Percentiles rank a stretch among this genome's conserved stretches.
Conservation (phyloP, 2,113 vertebrate genomes). For the Dipodomys ordii region DNA sequence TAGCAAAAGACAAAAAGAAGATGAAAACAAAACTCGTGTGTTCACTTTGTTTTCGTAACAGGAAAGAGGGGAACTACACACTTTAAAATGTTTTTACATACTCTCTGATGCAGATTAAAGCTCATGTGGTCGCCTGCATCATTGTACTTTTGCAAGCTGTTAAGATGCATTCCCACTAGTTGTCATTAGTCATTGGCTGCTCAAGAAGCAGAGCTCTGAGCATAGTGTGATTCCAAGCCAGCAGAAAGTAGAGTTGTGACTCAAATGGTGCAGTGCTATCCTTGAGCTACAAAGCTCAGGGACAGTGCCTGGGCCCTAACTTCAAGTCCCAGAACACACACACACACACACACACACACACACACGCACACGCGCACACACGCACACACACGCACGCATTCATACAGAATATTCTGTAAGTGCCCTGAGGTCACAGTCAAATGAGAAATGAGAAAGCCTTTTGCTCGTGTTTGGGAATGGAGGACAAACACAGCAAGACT, state of each 20-base stretch:
- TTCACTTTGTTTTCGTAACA: neutral
- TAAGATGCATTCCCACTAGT: neutral
- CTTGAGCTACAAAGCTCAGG: too few species aligned
- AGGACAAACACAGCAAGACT: slow-evolving; percentile 16
- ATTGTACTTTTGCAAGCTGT: slow-evolving; percentile 27
- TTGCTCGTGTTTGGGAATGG: slow-evolving; percentile 10
- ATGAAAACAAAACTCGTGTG: neutral
- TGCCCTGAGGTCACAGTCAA: slow-evolving; percentile 24
- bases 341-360: too few species aligned
- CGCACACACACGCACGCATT: too few species aligned
- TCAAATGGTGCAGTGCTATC: too few species aligned
- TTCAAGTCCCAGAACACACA: too few species aligned
- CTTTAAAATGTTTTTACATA: neutral
- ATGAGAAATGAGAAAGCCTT: neutral
- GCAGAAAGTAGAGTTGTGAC: too few species aligned
- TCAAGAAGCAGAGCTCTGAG: too few species aligned
- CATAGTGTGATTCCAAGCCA: too few species aligned
- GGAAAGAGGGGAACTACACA: neutral
- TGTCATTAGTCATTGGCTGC: too few species aligned
- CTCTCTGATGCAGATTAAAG: neutral
- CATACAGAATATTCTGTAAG: neutral
- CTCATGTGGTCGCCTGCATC: neutral
- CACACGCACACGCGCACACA: too few species aligned
- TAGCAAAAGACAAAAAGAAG: neutral
- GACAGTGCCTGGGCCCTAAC: too few species aligned